phyloP scores from a whole-genome alignment of 1,140 invertebrate genomes.

The Pogonognathellus flavescens region DNA sequence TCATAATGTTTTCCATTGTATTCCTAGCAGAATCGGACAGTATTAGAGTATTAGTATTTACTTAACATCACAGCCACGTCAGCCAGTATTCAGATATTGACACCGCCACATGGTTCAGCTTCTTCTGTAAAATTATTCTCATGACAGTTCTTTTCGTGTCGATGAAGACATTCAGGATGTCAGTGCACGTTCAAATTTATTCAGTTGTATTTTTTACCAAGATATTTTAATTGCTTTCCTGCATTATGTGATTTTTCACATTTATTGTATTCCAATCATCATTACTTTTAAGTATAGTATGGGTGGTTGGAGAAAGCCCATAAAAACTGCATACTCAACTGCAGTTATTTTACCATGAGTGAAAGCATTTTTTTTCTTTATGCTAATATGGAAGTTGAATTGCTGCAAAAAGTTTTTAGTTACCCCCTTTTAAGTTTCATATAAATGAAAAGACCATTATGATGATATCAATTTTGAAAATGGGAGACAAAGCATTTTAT shows the following conservation, averaged over 20 bases:
- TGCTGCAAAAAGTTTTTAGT: neutral
- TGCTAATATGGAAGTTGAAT: too few species aligned
- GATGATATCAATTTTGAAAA: conserved; percentile 12
- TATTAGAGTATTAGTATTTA: conserved; percentile 34
- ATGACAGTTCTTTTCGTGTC: neutral
- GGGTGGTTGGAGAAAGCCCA: too few species aligned
- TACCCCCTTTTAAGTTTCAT: neutral
- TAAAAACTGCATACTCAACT: too few species aligned
- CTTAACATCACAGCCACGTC: conserved; percentile 13
- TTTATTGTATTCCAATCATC: too few species aligned
- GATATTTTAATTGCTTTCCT: too few species aligned
- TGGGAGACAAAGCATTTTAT: conserved; percentile 33
- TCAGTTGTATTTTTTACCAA: neutral
- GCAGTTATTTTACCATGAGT: too few species aligned
- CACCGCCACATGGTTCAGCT: neutral
- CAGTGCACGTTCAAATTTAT: neutral
- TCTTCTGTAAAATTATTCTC: too few species aligned
- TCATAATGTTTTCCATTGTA: conserved; percentile 42
- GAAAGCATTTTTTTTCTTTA: too few species aligned
- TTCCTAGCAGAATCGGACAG: conserved; percentile 21
- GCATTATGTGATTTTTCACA: too few species aligned
- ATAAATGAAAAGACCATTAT: neutral
- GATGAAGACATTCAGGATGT: conserved; percentile 23
- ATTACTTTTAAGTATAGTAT: too few species aligned
- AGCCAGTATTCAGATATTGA: neutral